Evolutionary conservation across 2,113 vertebrate genomes (phyloP).

Genomic region (Spea bombifrons): DNA sequence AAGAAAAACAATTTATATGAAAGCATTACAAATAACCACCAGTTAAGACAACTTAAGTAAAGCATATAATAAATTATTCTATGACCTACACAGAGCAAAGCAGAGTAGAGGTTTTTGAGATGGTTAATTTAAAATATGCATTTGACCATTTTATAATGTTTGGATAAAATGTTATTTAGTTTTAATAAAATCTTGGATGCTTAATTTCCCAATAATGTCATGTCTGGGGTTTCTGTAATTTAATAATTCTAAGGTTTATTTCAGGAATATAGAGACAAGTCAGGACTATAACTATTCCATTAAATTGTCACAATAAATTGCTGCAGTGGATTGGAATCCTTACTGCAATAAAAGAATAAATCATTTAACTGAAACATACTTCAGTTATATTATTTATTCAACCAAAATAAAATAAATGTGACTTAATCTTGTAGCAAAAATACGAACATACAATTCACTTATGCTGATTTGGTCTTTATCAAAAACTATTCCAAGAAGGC

Average conservation of each 20-base stretch:
- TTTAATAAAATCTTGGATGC: conserved; percentile 31
- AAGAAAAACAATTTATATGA: too few relatives aligned
- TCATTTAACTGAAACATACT: conserved; percentile 43
- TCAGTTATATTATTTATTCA: conserved; percentile 35
- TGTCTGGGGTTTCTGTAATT: conserved; percentile 41
- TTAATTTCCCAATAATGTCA: conserved; percentile 40
- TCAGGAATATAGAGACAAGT: conserved; percentile 38
- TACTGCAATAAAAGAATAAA: conserved; percentile 45
- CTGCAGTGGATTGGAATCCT: conserved; percentile 42
- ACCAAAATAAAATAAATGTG: conserved; percentile 25
- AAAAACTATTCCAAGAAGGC: too few relatives aligned
- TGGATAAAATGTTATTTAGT: conserved; percentile 31
- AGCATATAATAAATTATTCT: too few relatives aligned
- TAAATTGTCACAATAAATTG: conserved; percentile 48
- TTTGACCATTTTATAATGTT: conserved; percentile 13
- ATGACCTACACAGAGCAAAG: too few relatives aligned
- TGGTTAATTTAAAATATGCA: conserved; percentile 25
- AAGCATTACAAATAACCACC: too few relatives aligned
- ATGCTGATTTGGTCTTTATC: too few relatives aligned
- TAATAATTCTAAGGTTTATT: conserved; percentile 43
- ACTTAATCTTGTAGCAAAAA: conserved; percentile 22
- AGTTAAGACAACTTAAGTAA: too few relatives aligned
- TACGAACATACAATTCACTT: neutral
- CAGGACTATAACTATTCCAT: conserved; percentile 42
- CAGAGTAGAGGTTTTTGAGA: conserved; percentile 2